phyloP scores from a whole-genome alignment of 1,140 invertebrate genomes.

The Philopotamus ludificatus region DNA sequence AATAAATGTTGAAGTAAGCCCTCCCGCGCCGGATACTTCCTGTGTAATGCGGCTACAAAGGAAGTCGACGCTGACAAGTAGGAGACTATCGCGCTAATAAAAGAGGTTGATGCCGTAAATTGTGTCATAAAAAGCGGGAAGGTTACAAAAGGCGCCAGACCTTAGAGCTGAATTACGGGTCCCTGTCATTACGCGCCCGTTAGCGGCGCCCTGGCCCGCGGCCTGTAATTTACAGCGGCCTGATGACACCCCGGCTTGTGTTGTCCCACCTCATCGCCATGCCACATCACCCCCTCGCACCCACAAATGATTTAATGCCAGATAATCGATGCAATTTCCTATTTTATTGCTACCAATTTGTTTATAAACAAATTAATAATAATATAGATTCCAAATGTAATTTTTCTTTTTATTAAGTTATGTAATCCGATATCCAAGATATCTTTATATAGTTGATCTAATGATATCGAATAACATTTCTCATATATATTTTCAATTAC shows the following conservation, averaged over 20 bases:
- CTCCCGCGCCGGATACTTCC: no score
- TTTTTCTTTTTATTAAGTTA: no score
- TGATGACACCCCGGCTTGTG: neutral
- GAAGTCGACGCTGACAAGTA: neutral
- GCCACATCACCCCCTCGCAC: neutral
- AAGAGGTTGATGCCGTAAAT: conserved; percentile 23
- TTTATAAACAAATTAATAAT: no score
- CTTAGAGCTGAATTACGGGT: conserved; percentile 24
- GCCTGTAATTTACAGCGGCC: conserved; percentile 26
- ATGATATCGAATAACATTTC: no score
- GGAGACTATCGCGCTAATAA: conserved; percentile 20
- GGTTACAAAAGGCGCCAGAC: conserved; percentile 31
- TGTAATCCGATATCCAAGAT: no score
- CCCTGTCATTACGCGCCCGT: conserved; percentile 12
- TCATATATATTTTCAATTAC: no score
- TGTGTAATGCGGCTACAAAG: neutral
- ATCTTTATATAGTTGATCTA: no score
- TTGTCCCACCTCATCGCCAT: no score
- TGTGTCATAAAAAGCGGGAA: conserved; percentile 30
- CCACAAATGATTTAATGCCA: neutral
- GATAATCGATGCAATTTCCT: neutral
- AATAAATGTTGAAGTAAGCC: no score
- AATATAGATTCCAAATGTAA: no score
- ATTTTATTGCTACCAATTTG: no score
- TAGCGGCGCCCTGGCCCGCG: neutral